These are phyloP conservation scores for Aphidius gifuensis DNA, from an alignment of 1,140 invertebrate species.

Conservation along the genomic window DNA sequence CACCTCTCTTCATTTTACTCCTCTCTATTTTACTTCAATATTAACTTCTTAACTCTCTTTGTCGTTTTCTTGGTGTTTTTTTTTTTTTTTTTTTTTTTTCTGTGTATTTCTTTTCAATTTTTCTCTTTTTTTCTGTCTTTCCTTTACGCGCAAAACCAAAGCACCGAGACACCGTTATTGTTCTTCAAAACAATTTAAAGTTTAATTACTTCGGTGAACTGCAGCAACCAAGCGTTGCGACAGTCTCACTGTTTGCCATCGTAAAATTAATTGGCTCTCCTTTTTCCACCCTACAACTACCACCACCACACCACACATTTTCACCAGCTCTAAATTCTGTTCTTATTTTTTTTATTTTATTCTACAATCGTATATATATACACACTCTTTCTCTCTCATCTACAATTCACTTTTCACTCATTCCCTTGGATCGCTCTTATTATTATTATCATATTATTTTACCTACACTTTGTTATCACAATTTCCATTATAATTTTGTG, in stretches of 20 bases:
- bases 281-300: slow-evolving; percentile 18
- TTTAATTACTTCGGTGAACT: slow-evolving; percentile 46
- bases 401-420: neutral
- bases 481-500: neutral
- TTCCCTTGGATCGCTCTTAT: neutral
- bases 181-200: slow-evolving; percentile 47
- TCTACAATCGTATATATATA: too few species aligned
- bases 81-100: too few species aligned
- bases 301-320: slow-evolving; percentile 21
- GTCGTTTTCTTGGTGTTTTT: neutral
- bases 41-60: neutral
- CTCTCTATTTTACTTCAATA: neutral
- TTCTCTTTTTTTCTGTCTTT: neutral
- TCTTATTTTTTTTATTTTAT: slow-evolving; percentile 18
- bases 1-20: neutral
- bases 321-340: neutral
- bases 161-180: slow-evolving; percentile 34
- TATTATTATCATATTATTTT: neutral
- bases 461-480: neutral
- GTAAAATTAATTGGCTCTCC: slow-evolving; percentile 44
- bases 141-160: slow-evolving; percentile 1
- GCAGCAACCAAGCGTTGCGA: slow-evolving; percentile 42
- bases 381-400: too few species aligned
- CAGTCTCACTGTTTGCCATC: slow-evolving; percentile 45
- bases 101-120: too few species aligned